A percentile compares a stretch with the other conserved stretches of the same genome.
These are phyloP conservation scores for Amphibalanus amphitrite DNA, from an alignment of 1,140 invertebrate species.

Conservation along the genomic window DNA sequence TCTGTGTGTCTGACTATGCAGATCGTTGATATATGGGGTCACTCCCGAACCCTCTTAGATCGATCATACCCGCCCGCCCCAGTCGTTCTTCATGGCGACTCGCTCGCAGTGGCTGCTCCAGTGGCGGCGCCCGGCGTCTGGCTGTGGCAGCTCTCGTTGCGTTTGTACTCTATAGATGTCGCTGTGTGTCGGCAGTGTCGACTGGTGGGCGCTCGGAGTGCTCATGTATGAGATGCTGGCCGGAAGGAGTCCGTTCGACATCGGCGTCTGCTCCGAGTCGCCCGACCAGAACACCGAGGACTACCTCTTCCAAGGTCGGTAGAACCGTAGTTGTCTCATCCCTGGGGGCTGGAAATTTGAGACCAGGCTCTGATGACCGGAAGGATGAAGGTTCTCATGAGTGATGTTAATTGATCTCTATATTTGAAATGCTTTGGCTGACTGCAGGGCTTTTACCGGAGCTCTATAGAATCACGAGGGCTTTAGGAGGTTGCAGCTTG, in stretches of 20 bases:
- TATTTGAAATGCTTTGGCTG: too few relatives aligned
- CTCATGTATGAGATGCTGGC: constrained; percentile 97
- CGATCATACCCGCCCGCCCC: too few relatives aligned
- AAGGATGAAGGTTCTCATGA: constrained; percentile 4
- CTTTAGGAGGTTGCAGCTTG: too few relatives aligned
- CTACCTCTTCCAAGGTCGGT: constrained; percentile 76
- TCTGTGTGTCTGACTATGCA: too few relatives aligned
- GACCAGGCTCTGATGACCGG: constrained; percentile 5
- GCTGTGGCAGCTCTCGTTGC: constrained; percentile 4
- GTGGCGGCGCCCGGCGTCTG: too few relatives aligned
- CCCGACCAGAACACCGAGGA: constrained; percentile 98
- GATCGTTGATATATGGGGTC: too few relatives aligned
- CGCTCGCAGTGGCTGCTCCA: too few relatives aligned
- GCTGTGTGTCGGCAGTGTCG: constrained; percentile 43
- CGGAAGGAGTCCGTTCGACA: constrained; percentile 94
- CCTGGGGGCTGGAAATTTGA: background rate
- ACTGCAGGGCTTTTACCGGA: too few relatives aligned
- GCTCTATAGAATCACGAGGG: too few relatives aligned
- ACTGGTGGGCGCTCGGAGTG: constrained; percentile 95
- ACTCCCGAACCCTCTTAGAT: too few relatives aligned
- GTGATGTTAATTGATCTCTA: background rate
- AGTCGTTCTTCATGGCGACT: too few relatives aligned
- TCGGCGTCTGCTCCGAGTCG: constrained; percentile 88
- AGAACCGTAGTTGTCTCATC: background rate
- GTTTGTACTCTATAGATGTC: background rate